Base-by-base conservation (phyloP, 2,888 invertebrate species). In the Tenthredo livida region DNA sequence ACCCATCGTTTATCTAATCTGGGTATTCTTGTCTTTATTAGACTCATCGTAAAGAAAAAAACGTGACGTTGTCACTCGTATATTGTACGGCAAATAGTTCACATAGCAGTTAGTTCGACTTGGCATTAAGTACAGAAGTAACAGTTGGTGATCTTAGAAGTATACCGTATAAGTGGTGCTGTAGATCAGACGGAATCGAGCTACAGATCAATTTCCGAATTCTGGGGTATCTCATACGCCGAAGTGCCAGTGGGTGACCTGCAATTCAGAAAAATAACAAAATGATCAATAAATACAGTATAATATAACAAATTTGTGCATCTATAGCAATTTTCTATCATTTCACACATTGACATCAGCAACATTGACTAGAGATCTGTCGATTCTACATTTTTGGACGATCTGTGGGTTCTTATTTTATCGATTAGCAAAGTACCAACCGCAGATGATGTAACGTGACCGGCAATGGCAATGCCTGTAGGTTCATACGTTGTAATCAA, bases 401-500 rank as follows among this genome's bases (percentile, higher is more conserved):
- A 9, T n/a, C n/a, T 25, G 25, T 40, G n/a, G 29, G 12, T 33
- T 17, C 50, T 54, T 12, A 33, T 50, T 25, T 5, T 54, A 50
- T 47, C 17, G 50, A 50, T 77, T 65, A 3, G 1, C 85, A 90
- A 89, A 40, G 86, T 85, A 72, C 88, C 89, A 9, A 86, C 88
- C 21, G 86, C 88, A 2, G 61, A 83, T 4, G 87, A 85, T n/a
- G 87, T 87, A 9, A 58, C 86, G 0, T 91, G 90, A 90, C 89
- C 87, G 0, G 87, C 87, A 10, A 88, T 90, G 88, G 85, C 85
- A 7, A 87, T 87, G n/a, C 85, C 87, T 10, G 86, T 85, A 43
- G 91, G 91, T 2, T 90, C 91, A 9, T 91, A 90, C 72, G 86
- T 90, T 43, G 85, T 88, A 82, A 89, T 90, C 37, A 88, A 89